Conservation (phyloP, 2,113 vertebrate genomes). For the Cyrtonyx montezumae region DNA sequence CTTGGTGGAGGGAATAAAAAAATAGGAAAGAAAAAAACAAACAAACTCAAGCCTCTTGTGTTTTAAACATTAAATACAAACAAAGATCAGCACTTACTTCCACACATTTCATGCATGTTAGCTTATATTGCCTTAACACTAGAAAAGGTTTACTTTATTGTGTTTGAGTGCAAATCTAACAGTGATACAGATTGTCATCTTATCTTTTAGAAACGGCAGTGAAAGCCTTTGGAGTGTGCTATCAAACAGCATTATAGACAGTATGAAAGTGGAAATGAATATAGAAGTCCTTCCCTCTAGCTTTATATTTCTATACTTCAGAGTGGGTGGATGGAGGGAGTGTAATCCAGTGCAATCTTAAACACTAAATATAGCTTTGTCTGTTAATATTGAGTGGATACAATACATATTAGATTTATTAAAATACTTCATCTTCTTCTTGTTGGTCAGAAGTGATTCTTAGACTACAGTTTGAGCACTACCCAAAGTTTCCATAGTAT, state of each 20-base stretch:
- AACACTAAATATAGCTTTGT: constrained; percentile 69
- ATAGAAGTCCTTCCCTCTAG: constrained; percentile 57
- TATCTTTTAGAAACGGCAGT: constrained; percentile 4
- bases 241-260: constrained; percentile 9
- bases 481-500: not conserved
- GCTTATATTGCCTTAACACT: not conserved
- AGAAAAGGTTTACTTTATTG: not conserved
- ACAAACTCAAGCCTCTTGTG: not conserved
- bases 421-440: not conserved
- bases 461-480: not conserved
- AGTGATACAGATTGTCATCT: not conserved
- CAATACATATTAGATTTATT: not conserved
- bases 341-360: constrained; percentile 66
- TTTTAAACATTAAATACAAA: not conserved
- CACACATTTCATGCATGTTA: not conserved
- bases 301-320: constrained; percentile 51
- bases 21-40: too few species aligned
- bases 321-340: constrained; percentile 41
- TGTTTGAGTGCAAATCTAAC: not conserved
- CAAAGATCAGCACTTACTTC: not conserved
- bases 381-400: not conserved
- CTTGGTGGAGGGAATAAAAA: not conserved
- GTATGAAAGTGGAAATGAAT: constrained; percentile 47
- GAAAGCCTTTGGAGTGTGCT: constrained; percentile 62
- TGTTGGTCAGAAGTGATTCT: not conserved